phyloP scores from a whole-genome alignment of 2,888 invertebrate species.

The Tanypteryx hageni region DNA sequence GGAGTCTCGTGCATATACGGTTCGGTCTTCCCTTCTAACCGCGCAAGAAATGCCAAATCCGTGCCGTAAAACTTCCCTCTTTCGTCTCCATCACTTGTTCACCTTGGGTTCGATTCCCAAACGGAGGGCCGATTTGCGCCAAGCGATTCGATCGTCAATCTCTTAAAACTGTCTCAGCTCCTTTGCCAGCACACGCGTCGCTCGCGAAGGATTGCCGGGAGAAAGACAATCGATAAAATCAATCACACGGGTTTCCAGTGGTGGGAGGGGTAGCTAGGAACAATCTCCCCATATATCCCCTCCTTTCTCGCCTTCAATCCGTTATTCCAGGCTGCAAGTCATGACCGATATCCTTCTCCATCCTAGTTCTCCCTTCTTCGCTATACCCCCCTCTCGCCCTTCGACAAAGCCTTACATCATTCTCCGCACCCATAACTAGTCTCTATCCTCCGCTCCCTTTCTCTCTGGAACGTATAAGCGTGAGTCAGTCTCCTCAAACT shows the following conservation, averaged over 20 bases:
- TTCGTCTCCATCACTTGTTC: neutral
- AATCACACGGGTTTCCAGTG: no score
- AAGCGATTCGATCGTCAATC: neutral
- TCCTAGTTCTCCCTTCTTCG: neutral
- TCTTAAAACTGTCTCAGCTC: neutral
- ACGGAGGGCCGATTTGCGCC: neutral
- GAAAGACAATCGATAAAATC: conserved; percentile 20
- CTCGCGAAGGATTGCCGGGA: neutral
- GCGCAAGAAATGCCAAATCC: neutral
- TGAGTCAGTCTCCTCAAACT: conserved; percentile 22
- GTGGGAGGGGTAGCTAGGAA: neutral
- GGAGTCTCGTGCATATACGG: neutral
- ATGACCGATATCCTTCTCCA: conserved; percentile 41
- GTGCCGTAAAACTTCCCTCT: neutral
- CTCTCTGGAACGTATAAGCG: neutral
- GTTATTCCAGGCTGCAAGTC: conserved; percentile 36
- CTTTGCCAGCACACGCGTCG: neutral
- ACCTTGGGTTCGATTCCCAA: conserved; percentile 10
- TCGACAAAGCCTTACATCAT: neutral
- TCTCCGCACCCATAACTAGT: conserved; percentile 17
- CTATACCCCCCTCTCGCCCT: neutral
- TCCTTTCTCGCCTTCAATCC: neutral
- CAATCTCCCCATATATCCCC: neutral
- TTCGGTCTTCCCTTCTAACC: neutral
- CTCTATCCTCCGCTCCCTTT: neutral